Conservation (phyloP, 2,888 invertebrate species). For the Brachyptera risi region DNA sequence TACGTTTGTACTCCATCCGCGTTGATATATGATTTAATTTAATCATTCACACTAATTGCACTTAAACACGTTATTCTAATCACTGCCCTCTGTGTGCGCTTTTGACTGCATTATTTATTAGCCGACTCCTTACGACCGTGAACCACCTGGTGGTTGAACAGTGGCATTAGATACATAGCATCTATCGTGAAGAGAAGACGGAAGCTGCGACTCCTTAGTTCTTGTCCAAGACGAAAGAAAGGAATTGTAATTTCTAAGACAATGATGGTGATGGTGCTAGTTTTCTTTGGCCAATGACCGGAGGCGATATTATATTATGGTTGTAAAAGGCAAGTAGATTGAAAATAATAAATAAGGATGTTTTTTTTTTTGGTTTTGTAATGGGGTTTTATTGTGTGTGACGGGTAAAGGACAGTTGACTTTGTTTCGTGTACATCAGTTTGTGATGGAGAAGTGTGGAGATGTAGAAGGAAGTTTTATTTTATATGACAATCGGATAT, state of each 20-base stretch:
- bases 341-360: conserved; percentile 8
- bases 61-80: conserved; percentile 8
- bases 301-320: neutral
- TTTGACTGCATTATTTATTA: conserved; percentile 6
- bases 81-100: neutral
- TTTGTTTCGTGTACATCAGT: neutral
- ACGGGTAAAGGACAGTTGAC: no score
- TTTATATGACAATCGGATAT: no score
- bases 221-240: neutral
- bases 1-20: no score
- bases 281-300: neutral
- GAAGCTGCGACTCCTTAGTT: neutral
- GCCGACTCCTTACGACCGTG: neutral
- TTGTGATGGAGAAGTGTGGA: neutral
- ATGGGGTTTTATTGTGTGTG: no score
- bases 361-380: neutral
- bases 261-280: conserved; percentile 6
- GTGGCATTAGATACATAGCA: conserved; percentile 15
- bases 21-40: conserved; percentile 5
- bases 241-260: conserved; percentile 9
- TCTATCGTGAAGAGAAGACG: conserved; percentile 4
- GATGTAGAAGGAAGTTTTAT: no score
- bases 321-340: neutral
- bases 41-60: conserved; percentile 6
- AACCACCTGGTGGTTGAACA: conserved; percentile 4